Base-by-base conservation (phyloP, 2,888 invertebrate genomes). In the Rhorus exstirpatorius region DNA sequence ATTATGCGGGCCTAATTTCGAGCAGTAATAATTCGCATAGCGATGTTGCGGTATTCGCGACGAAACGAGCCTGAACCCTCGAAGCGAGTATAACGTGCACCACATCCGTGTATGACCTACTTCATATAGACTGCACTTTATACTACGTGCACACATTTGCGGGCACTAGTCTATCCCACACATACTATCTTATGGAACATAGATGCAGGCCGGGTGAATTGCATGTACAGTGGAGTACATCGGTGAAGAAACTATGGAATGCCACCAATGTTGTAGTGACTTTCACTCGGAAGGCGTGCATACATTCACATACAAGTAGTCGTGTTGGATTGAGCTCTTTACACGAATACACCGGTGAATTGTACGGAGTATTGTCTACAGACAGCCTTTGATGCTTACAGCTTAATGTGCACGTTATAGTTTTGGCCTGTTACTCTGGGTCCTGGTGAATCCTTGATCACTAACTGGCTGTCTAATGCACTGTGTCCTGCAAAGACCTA, bases 191-290 rank as follows among this genome's bases (percentile, higher is more conserved):
- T 31, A 46, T 41, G 26, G 41, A 70, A 51, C 35, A 72, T 61
- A 74, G 58, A 53, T 49, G 53, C 81, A 55, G 49, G 75, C 63
- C 74, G 53, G 26, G 80, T 68, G 72, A 71, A 58, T 67, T 53
- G 74, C 81, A 67, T 72, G 81, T 72, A 79, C 21, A 61, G 44
- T 17, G 51, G 31, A 74, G 74, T 84, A 87, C 61, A 88, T 89
- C 88, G 89, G 79, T 87, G 89, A 90, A 89, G 89, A 89, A 90
- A 90, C 89, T 84, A 81, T 87, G 89, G 90, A 89, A 89, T 90
- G 90, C 88, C 86, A 87, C 86, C 88, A 89, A 89, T 88, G 89
- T 87, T 88, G 86, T 77, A 78, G 86, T 84, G 85, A 90, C 90
- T 90, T 90, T 90, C 90, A 90, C 90, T 90, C 78, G 81, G 75